Evolutionary conservation across 2,113 vertebrate genomes (phyloP).

Genomic region (Sigmodon hispidus): DNA sequence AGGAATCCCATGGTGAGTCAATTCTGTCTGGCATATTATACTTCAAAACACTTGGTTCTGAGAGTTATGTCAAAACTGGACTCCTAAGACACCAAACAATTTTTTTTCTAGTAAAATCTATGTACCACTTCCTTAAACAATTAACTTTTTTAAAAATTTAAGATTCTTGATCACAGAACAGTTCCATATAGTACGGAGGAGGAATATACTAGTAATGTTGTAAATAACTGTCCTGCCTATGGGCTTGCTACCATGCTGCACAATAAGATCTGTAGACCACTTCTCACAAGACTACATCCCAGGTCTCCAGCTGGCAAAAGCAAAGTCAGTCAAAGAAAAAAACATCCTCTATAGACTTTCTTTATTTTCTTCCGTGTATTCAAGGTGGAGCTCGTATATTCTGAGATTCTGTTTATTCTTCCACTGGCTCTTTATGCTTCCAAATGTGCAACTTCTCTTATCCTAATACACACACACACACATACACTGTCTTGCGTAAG

Average conservation of each 20-base stretch:
- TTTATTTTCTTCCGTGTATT: background rate
- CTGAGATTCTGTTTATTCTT: background rate
- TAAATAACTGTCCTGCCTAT: too few species aligned
- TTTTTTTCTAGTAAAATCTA: slow-evolving; percentile 3
- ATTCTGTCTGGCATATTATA: too few species aligned
- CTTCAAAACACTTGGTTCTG: fast-evolving
- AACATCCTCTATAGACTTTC: background rate
- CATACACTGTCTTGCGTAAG: background rate
- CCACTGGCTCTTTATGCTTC: background rate
- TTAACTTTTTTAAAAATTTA: background rate
- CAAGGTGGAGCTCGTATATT: background rate
- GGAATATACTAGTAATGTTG: too few species aligned
- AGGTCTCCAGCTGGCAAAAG: background rate
- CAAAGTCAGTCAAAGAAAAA: slow-evolving; percentile 26
- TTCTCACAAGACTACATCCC: background rate
- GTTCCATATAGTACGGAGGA: background rate
- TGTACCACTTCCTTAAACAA: background rate
- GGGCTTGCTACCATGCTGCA: background rate
- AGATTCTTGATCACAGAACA: background rate
- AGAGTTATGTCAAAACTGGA: slow-evolving; percentile 19
- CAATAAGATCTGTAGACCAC: background rate
- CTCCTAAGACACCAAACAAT: background rate
- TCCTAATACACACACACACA: background rate
- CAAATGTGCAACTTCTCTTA: background rate
- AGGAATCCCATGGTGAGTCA: too few species aligned